Evolutionary conservation across 1,140 invertebrate genomes (phyloP), one percentile per base, ranked within the genome.

Genomic region (Andrena cerasifolii): DNA sequence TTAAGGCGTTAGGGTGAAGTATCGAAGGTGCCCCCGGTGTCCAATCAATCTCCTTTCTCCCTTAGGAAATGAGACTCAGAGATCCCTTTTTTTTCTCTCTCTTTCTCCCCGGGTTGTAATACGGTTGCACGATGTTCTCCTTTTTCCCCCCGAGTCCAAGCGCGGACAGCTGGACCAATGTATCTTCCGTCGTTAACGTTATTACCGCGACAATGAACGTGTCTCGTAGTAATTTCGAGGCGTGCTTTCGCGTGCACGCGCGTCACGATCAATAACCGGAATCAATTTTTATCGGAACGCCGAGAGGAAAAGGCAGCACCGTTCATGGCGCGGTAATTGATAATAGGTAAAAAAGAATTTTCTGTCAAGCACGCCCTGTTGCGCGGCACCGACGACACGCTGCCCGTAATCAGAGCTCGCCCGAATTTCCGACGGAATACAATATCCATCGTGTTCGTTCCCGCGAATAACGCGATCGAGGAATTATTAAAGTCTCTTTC

Each of bases 1-100:
- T 78, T 68, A 62, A 82, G 58, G 56, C 33, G 36, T 74, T 71
- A 74, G 80, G 74, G 68, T 45, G 75, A 65, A 78, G 67, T 51
- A 78, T 82, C 63, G 62, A 78, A 78, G 65, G 65, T 82, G 63
- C 67, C 31, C 51, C n/a, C 49, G 40, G 33, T 47, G 58, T 43
- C 51, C 67, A 67, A 79, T 82, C 45, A 61, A 67, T 83, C 71
- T 72, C 70, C 67, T 28, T 58, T 45, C 26, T 80, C 82, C 77
- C 78, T 40, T 40, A 80, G 82, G 71, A 83, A 84, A 84, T 80
- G 36, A 83, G 70, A 80, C 71, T 80, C 63, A 84, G 53, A 75
- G 70, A n/a, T 63, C 43, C 40, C 36, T 28, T 36, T 26, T 33
- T 51, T 26, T 24, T n/a, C 7, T 28, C 4, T 40, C 2, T 10